Percentiles rank a stretch among this genome's conserved stretches.
Evolutionary conservation across 2,888 invertebrate species (phyloP).

Genomic region (Drosophila hawaiiensis): DNA sequence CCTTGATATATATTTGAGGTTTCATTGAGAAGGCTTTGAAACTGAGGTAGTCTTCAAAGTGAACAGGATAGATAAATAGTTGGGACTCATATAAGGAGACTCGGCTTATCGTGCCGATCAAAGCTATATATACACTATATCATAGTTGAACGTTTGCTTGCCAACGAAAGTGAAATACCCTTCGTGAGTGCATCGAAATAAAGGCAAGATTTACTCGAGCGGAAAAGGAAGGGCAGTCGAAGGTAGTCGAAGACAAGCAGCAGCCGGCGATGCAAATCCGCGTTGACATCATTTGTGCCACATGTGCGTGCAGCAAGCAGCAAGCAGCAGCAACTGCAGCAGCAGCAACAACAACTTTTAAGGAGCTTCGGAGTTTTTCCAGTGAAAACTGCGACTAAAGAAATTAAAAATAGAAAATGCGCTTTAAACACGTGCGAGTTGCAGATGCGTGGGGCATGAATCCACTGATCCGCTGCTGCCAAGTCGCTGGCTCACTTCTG

Average conservation of each 20-base stretch:
- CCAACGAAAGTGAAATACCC: not conserved
- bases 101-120: not conserved
- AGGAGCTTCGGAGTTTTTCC: conserved; percentile 35
- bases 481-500: not conserved
- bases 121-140: not conserved
- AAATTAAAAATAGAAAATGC: conserved; percentile 70
- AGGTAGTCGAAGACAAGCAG: conserved; percentile 4
- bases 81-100: not conserved
- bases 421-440: conserved; percentile 69
- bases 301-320: conserved; percentile 62
- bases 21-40: not conserved
- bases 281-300: conserved; percentile 75
- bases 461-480: conserved; percentile 6
- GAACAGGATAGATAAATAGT: not conserved
- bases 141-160: not conserved
- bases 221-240: not conserved
- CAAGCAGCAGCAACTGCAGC: conserved; percentile 21
- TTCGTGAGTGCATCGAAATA: conserved; percentile 18
- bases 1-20: not conserved
- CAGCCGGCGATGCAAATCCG: conserved; percentile 56
- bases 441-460: conserved; percentile 3
- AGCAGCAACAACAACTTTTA: conserved; percentile 16
- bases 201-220: conserved; percentile 13
- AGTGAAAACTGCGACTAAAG: conserved; percentile 37
- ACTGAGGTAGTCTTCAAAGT: not conserved